Conservation (phyloP, 1,140 invertebrate species). For the silkworm (Bombyx mori) region ASM3026992v2 NC_085110.1:9933501-9934000, state of each 20-base stretch:
- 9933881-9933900: constrained; percentile 86
- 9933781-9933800: constrained; percentile 76
- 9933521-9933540: constrained; percentile 94
- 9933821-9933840: constrained; percentile 75
- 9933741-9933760: constrained; percentile 87
- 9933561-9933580: constrained; percentile 88
- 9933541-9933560: constrained; percentile 95
- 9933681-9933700: constrained; percentile 92
- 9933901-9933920: constrained; percentile 85
- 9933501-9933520: constrained; percentile 94
- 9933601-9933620: constrained; percentile 83
- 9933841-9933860: constrained; percentile 92
- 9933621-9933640: constrained; percentile 75
- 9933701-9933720: constrained; percentile 77
- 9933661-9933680: constrained; percentile 87
- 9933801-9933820: constrained; percentile 75
- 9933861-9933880: constrained; percentile 88
- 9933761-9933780: constrained; percentile 85
- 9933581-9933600: constrained; percentile 83
- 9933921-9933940: constrained; percentile 91
- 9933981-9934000: too few relatives aligned
- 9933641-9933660: constrained; percentile 80
- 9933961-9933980: not conserved
- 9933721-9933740: constrained; percentile 90
- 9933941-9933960: constrained; percentile 75